Evolutionary conservation across 2,113 vertebrate genomes (phyloP).

Genomic region (Brienomyrus brachyistius): DNA sequence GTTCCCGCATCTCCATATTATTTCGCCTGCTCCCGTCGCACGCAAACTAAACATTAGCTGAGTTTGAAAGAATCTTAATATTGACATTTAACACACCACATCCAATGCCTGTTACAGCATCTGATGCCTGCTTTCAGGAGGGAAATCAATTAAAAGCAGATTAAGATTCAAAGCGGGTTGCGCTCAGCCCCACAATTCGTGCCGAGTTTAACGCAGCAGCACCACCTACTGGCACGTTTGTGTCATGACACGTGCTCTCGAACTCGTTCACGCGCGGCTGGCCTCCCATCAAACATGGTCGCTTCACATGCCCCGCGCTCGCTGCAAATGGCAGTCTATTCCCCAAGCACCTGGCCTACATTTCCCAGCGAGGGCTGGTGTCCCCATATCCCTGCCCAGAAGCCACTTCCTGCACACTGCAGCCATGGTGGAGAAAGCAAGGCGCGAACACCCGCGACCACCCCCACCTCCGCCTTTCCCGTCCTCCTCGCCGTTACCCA

Average conservation of each 20-base stretch:
- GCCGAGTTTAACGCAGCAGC: background rate
- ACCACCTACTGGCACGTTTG: background rate
- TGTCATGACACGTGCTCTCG: background rate
- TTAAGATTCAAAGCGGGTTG: background rate
- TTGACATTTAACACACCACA: background rate
- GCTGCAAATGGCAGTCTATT: constrained; percentile 12
- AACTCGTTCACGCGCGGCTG: background rate
- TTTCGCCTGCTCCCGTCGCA: background rate
- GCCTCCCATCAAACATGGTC: background rate
- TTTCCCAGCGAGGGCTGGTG: constrained; percentile 6
- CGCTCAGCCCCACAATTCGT: background rate
- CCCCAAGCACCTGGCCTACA: constrained; percentile 20
- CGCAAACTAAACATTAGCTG: background rate
- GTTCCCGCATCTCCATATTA: background rate
- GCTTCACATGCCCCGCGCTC: background rate
- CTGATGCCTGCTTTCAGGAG: constrained; percentile 4
- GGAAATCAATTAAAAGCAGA: constrained; percentile 12
- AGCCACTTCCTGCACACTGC: background rate
- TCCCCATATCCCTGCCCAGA: background rate
- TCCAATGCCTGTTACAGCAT: background rate
- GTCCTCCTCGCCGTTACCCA: background rate
- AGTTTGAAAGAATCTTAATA: constrained; percentile 13
- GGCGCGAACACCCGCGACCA: background rate
- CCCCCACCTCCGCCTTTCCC: background rate
- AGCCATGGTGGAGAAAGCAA: background rate